Conservation (phyloP, 2,797 vertebrate species). For the Dendrocincla tyrannina region DNA sequence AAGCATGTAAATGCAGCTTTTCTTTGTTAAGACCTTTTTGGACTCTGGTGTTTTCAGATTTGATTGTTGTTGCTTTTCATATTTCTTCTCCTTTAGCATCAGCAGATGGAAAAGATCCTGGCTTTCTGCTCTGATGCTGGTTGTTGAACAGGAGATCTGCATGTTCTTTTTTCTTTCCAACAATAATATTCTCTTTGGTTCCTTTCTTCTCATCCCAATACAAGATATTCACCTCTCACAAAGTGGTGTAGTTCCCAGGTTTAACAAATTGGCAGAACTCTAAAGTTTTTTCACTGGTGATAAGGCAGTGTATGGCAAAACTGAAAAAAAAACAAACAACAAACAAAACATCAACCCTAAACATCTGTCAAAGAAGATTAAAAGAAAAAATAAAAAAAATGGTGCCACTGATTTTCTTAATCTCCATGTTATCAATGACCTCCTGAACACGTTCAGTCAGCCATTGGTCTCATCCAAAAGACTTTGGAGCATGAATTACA, state of each 20-base stretch:
- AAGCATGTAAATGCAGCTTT: neutral
- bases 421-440: neutral
- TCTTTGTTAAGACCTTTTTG: neutral
- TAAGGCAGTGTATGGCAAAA: neutral
- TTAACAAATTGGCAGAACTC: neutral
- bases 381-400: neutral
- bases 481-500: neutral
- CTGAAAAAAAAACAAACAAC: neutral
- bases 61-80: neutral
- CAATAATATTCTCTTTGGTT: neutral
- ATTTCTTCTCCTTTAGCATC: neutral
- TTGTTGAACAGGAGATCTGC: neutral
- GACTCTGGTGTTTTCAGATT: neutral
- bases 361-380: neutral
- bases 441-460: neutral
- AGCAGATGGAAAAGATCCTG: neutral
- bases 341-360: neutral
- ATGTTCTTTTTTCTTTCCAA: neutral
- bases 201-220: neutral
- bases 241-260: neutral
- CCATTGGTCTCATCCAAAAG: neutral
- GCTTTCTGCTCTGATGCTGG: neutral
- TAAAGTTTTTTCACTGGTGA: neutral
- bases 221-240: neutral
- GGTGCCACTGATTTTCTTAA: neutral